Evolutionary conservation across 2,113 vertebrate genomes (phyloP), one percentile per base, ranked within the genome.

Genomic region (Anas platyrhynchos): DNA sequence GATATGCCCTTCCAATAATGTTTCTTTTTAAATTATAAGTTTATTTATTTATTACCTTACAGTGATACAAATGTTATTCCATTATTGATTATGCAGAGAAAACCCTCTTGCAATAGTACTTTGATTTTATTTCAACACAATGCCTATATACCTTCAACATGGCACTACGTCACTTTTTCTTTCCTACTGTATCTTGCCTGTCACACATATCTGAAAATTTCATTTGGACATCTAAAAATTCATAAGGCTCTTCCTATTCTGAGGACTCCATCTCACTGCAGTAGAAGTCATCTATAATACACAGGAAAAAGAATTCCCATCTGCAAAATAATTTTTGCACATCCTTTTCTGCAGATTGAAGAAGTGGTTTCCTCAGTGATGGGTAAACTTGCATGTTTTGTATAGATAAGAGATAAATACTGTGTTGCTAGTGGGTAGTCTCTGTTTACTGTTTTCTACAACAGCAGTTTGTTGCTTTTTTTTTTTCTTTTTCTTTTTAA

Each of bases 401-500:
- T 80, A 26, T 16, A 73, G 55, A 59, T 76, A 88, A 81, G 59
- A 74, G n/a, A 59, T 61, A 41, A 66, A 65, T 44, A 44, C 17
- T 67, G 0, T 61, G 7, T 6, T 1, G 32, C 38, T 91, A 34
- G 38, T 67, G 59, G 16, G 11, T 82, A 81, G 56, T 58, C 38
- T 91, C 23, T 18, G 12, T 86, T 80, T 83, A 76, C 29, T 20
- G 68, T 89, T 77, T 85, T 44, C 66, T 76, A 58, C 22, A 73
- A 25, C 38, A 54, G n/a, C 27, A 66, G 17, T 43, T 20, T 6
- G 75, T 5, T 41, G 41, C 13, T 41, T 13, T 41, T 72, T 93
- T 87, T 91, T 61, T 83, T 78, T 6, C 68, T 93, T 85, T 91
- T 61, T 83, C 71, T 80, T 96, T 85, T 93, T 44, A 48, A 73